Percentiles rank a stretch among this genome's conserved stretches.
Evolutionary conservation across 2,888 invertebrate genomes (phyloP).

Genomic region (Tenodera sinensis): DNA sequence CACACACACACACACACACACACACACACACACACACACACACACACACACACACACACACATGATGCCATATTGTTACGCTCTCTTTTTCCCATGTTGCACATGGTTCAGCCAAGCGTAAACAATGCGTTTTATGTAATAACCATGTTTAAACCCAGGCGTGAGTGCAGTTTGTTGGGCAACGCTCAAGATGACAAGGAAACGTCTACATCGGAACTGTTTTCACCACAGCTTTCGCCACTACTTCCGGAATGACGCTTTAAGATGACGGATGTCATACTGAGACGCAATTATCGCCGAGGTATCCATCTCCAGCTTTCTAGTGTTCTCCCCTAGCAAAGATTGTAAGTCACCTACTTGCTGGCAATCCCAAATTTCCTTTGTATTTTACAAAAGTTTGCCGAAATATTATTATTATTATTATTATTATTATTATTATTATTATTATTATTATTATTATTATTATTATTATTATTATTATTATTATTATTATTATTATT

Average conservation of each 20-base stretch:
- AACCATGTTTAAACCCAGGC: neutral
- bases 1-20: no score
- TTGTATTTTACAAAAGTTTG: no score
- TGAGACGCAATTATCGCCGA: neutral
- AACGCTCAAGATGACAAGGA: neutral
- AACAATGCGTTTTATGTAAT: neutral
- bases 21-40: no score
- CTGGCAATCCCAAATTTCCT: no score
- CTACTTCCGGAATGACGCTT: neutral
- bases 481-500: no score
- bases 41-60: no score
- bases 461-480: no score
- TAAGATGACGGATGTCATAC: neutral
- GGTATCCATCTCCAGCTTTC: neutral
- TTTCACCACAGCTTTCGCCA: neutral
- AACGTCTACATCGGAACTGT: neutral
- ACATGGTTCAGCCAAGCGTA: neutral
- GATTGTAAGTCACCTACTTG: no score
- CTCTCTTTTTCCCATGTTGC: neutral
- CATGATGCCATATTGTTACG: neutral
- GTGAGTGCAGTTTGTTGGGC: neutral
- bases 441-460: no score
- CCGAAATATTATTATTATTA: no score
- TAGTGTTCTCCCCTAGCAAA: no score
- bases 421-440: no score